These are phyloP conservation scores for Mimas tiliae DNA, from an alignment of 2,888 invertebrate genomes.

Conservation along the genomic window DNA sequence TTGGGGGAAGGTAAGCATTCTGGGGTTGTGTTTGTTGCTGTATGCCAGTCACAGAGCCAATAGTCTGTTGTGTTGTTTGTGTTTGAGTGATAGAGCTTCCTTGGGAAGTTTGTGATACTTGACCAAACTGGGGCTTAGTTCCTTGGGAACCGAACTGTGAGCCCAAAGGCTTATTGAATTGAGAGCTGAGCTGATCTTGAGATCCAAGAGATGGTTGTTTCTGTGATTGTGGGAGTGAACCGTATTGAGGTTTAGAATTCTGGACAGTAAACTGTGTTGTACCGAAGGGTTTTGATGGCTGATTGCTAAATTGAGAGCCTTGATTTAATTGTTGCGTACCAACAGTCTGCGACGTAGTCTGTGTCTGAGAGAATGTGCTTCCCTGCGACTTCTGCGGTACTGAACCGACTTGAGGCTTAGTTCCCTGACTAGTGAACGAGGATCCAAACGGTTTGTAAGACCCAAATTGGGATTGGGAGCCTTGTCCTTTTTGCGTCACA, in stretches of 20 bases:
- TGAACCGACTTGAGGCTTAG: conserved; percentile 32
- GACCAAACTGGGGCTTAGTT: conserved; percentile 35
- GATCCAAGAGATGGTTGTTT: conserved; percentile 26
- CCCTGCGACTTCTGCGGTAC: background rate
- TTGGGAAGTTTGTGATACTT: conserved; percentile 27
- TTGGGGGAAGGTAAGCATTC: background rate
- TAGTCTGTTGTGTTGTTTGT: background rate
- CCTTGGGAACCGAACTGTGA: conserved; percentile 29
- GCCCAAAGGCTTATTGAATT: conserved; percentile 27
- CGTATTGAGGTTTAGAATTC: background rate
- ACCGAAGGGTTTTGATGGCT: background rate
- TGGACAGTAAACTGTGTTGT: background rate
- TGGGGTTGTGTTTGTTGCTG: conserved; percentile 3
- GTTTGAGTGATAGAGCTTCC: background rate
- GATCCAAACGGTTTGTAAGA: conserved; percentile 15
- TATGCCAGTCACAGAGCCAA: background rate
- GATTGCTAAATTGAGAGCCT: background rate
- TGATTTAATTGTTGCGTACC: background rate
- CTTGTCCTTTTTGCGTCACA: background rate
- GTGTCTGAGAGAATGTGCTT: background rate
- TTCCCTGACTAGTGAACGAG: conserved; percentile 26
- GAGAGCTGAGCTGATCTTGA: conserved; percentile 25
- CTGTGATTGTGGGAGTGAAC: conserved; percentile 8
- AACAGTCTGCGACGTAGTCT: background rate
- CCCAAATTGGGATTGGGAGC: conserved; percentile 36